Percentiles rank a stretch among this genome's conserved stretches.
Evolutionary conservation across 2,797 vertebrate species (phyloP).

Genomic region (Coilia nasus): DNA sequence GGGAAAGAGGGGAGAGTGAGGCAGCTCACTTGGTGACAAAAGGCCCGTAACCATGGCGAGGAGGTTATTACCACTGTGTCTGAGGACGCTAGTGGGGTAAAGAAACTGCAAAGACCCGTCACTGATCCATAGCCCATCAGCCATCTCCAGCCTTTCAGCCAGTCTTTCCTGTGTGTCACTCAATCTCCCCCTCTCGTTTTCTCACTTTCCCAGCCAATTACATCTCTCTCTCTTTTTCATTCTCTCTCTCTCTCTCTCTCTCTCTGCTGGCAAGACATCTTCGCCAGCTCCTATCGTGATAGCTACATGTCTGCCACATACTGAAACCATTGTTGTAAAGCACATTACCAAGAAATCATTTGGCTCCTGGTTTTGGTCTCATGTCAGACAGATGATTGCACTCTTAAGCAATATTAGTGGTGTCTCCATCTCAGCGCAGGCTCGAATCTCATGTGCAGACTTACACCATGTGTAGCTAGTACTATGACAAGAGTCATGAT

Average conservation of each 20-base stretch:
- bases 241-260: constrained; percentile 10
- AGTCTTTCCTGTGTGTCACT: background rate
- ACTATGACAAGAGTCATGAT: too few species aligned
- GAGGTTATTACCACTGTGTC: constrained; percentile 32
- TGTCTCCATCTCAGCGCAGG: too few species aligned
- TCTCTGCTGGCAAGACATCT: background rate
- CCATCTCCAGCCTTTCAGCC: background rate
- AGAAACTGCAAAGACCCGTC: background rate
- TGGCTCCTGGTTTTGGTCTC: background rate
- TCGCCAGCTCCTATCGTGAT: background rate
- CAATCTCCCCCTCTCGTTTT: background rate
- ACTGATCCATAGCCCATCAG: constrained; percentile 1
- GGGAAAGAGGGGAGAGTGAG: constrained; percentile 44
- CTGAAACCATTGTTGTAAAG: background rate
- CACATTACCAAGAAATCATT: background rate
- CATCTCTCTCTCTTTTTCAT: background rate
- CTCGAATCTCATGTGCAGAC: too few species aligned
- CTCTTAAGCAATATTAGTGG: too few species aligned
- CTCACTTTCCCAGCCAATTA: background rate
- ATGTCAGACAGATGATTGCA: too few species aligned
- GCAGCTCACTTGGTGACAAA: constrained; percentile 50
- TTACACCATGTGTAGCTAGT: too few species aligned
- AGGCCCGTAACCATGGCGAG: constrained; percentile 27
- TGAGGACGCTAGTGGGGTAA: background rate
- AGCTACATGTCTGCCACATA: background rate